Conservation (phyloP, 2,797 vertebrate genomes). For the Hoplostethus mediterraneus region DNA sequence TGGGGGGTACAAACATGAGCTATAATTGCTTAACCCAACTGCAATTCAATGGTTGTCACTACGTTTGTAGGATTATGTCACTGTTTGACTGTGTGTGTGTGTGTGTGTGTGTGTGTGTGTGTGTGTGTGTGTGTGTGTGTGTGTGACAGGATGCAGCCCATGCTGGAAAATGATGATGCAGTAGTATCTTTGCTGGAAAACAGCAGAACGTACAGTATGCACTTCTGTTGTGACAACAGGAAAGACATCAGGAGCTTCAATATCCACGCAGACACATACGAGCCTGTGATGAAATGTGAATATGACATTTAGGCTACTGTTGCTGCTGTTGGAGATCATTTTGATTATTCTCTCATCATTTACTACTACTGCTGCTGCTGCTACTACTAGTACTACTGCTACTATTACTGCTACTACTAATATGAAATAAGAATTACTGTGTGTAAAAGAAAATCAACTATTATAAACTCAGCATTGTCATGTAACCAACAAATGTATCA, state of each 20-base stretch:
- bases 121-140: constrained; percentile 13
- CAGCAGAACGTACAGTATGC: neutral
- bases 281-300: neutral
- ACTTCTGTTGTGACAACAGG: constrained; percentile 19
- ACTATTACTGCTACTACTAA: too few species aligned
- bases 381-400: neutral
- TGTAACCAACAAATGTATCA: too few species aligned
- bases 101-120: constrained; percentile 12
- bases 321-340: neutral
- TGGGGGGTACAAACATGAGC: constrained; percentile 18
- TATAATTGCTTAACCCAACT: constrained; percentile 58
- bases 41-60: constrained; percentile 54
- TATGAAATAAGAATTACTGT: too few species aligned
- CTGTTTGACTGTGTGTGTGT: constrained; percentile 19
- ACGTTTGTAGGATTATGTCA: constrained; percentile 59
- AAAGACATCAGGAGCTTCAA: too few species aligned
- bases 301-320: neutral
- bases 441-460: too few species aligned
- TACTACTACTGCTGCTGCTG: neutral
- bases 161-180: constrained; percentile 30
- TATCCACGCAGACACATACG: neutral
- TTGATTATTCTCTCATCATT: too few species aligned
- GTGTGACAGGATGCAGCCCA: constrained; percentile 7
- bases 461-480: too few species aligned
- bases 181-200: constrained; percentile 23